Base-by-base conservation (phyloP, 2,113 vertebrate genomes). In the Poeciliopsis retropinna region DNA sequence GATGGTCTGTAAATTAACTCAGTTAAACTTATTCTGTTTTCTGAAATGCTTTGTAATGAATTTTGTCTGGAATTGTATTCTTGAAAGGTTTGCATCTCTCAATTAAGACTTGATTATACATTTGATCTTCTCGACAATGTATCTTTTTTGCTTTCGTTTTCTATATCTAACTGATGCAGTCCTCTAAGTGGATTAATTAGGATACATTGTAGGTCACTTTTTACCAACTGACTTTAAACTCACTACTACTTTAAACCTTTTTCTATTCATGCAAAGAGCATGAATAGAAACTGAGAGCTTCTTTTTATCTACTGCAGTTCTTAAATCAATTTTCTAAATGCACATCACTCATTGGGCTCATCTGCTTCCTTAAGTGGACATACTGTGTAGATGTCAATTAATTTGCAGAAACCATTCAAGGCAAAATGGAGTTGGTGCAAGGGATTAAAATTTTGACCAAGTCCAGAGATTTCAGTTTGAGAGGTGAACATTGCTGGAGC, bases 331-430 rank as follows among this genome's bases (percentile, higher is more conserved):
- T 61, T 39, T 73, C 64, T 30, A 60, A 64, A 80, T 74, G 69
- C 76, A 74, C 66, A 65, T 72, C 41, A 5, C 57, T 88, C 75
- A 75, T 81, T 37, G 72, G 68, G 41, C 37, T 13, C 64, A 75
- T 71, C 67, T 57, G 63, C 85, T 73, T 44, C 62, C 32, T 67
- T 54, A 63, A 72, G 60, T n/a, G 0, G 72, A 72, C 65, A 41
- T 54, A 41, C 81, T 28, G 60, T 80, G 29, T 77, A 75, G 57
- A 44, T 76, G 67, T 76, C 60, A 67, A 2, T 30, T 37, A 31
- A 27, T 80, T 80, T 61, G 54, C 75, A 37, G 70, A 63, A 67
- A 60, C 63, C 39, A 66, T 79, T 83, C 32, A 72, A 72, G 70
- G 57, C 64, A 25, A 54, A 54, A 51, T 22, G 15, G 51, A 54